Percentiles rank a stretch among this genome's conserved stretches.
phyloP scores from a whole-genome alignment of 2,888 invertebrate species.

The Agrotis clavis region DNA sequence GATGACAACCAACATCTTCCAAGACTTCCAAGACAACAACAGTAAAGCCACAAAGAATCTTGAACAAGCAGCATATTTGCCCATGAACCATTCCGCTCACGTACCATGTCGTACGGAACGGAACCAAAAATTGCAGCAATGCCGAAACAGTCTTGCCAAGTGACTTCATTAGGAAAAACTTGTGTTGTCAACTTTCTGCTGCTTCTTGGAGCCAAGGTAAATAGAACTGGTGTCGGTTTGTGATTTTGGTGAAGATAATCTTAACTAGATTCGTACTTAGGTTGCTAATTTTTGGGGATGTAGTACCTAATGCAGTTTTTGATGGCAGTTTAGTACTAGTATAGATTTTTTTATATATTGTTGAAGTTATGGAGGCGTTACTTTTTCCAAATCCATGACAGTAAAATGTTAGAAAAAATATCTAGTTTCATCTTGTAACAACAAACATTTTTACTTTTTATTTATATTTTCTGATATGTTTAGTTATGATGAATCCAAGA shows the following conservation, averaged over 20 bases:
- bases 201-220: conserved; percentile 59
- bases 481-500: too few relatives aligned
- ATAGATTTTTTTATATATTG: too few relatives aligned
- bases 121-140: conserved; percentile 68
- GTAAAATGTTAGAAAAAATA: too few relatives aligned
- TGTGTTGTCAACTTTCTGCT: conserved; percentile 59
- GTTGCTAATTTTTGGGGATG: conserved; percentile 18
- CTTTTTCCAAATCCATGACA: too few relatives aligned
- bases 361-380: too few relatives aligned
- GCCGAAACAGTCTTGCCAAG: conserved; percentile 78
- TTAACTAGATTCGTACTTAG: conserved; percentile 3
- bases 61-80: conserved; percentile 41
- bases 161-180: conserved; percentile 79
- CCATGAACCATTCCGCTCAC: conserved; percentile 59
- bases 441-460: too few relatives aligned
- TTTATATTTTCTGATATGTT: too few relatives aligned
- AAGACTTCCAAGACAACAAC: conserved; percentile 7
- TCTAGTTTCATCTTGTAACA: too few relatives aligned
- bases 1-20: conserved; percentile 7
- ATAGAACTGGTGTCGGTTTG: conserved; percentile 46
- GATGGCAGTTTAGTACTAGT: neutral
- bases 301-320: neutral
- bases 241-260: conserved; percentile 29
- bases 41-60: conserved; percentile 33
- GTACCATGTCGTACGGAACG: conserved; percentile 56